Evolutionary conservation across 2,797 vertebrate species (phyloP).

Genomic region (Bradypodion pumilum): DNA sequence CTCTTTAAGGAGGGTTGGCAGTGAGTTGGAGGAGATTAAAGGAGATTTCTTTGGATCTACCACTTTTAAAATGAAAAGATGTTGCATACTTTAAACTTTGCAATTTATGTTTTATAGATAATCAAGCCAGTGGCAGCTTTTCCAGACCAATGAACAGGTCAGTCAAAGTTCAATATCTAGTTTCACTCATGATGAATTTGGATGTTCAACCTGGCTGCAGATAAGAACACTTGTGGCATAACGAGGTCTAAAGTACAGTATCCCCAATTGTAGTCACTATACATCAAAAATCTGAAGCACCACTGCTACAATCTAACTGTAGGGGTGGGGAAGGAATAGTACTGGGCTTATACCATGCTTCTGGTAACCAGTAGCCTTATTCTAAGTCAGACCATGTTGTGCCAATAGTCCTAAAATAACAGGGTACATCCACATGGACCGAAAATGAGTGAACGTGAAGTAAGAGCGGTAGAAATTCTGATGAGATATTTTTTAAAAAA

Average conservation of each 20-base stretch:
- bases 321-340: not conserved
- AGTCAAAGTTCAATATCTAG: not conserved
- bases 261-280: too few relatives aligned
- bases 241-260: too few relatives aligned
- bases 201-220: not conserved
- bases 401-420: not conserved
- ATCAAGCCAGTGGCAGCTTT: not conserved
- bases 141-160: not conserved
- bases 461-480: not conserved
- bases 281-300: too few relatives aligned
- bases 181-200: not conserved
- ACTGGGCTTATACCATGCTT: not conserved
- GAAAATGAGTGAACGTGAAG: not conserved
- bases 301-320: not conserved
- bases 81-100: not conserved
- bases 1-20: slow-evolving; percentile 22
- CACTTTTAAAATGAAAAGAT: not conserved
- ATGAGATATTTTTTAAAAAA: too few relatives aligned
- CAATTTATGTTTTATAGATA: not conserved
- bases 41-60: not conserved
- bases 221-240: too few relatives aligned
- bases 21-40: not conserved
- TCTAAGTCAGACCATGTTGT: not conserved
- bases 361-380: not conserved
- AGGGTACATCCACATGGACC: too few relatives aligned